A percentile compares a stretch with the other conserved stretches of the same genome.
Conservation (phyloP, 2,113 vertebrate genomes). For the Silurus glanis region DNA sequence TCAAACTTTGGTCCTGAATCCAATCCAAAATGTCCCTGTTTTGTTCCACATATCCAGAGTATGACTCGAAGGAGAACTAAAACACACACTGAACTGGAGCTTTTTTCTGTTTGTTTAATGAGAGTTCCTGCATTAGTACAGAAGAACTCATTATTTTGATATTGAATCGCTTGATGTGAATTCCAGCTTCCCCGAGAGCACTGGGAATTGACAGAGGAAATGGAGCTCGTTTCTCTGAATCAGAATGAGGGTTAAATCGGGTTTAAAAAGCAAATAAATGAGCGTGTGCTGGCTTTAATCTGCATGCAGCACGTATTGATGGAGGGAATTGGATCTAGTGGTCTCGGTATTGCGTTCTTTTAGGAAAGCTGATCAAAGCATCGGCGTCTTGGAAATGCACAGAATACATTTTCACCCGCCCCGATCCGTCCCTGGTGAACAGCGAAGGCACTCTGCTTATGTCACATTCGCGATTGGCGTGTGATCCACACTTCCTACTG, state of each 20-base stretch:
- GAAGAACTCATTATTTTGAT: background rate
- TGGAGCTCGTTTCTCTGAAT: background rate
- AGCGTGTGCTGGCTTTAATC: background rate
- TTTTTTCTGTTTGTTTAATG: background rate
- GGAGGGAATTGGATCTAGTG: background rate
- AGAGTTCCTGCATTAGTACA: background rate
- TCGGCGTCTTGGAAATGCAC: background rate
- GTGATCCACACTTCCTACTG: slow-evolving; percentile 21
- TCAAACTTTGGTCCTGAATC: background rate
- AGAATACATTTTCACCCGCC: slow-evolving; percentile 21
- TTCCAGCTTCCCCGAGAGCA: background rate
- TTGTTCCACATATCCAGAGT: background rate
- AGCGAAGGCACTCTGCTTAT: slow-evolving; percentile 22
- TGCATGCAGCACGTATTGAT: background rate
- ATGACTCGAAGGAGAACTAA: background rate
- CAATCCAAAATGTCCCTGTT: background rate
- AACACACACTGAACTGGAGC: background rate
- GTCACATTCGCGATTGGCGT: slow-evolving; percentile 14
- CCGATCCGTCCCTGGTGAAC: background rate
- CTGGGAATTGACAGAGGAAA: background rate
- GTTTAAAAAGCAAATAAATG: background rate
- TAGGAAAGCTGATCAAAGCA: background rate
- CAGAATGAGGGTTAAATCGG: background rate
- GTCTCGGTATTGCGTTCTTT: background rate
- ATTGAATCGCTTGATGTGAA: too few species aligned